A percentile compares a stretch with the other conserved stretches of the same genome.
Conservation (phyloP, 2,113 vertebrate genomes). For the pig (Sus scrofa) region T2T-Sscrofa CM000820.6:41708001-41708500, state of each 20-base stretch:
- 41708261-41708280: background rate
- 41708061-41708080: background rate
- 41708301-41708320: background rate
- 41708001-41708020: background rate
- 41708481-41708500: background rate
- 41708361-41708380: background rate
- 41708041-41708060: background rate
- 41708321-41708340: too few relatives aligned
- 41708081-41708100: background rate
- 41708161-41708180: background rate
- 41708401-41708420: background rate
- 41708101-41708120: background rate
- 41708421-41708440: background rate
- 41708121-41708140: background rate
- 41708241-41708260: background rate
- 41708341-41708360: background rate
- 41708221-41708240: background rate
- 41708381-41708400: background rate
- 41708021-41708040: background rate
- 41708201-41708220: background rate
- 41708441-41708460: constrained; percentile 1
- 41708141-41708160: background rate
- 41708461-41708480: background rate
- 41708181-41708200: background rate
- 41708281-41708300: background rate